Conservation (phyloP, 2,113 vertebrate species). For the Otis tarda region DNA sequence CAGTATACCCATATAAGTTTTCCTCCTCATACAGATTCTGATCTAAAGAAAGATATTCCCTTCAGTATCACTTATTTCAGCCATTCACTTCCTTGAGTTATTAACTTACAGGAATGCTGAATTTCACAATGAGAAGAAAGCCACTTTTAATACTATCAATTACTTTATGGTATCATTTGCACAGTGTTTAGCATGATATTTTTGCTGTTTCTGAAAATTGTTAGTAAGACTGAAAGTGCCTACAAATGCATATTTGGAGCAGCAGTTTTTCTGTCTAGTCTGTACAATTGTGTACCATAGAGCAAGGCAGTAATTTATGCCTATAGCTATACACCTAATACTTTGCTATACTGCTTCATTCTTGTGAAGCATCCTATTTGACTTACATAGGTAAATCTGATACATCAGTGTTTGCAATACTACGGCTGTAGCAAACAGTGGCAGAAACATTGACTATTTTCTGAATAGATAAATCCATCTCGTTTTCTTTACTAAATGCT, state of each 20-base stretch:
- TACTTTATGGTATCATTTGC: not conserved
- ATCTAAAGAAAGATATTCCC: not conserved
- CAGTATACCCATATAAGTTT: not conserved
- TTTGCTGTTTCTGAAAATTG: not conserved
- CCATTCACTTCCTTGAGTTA: not conserved
- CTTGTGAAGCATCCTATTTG: not conserved
- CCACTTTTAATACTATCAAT: not conserved
- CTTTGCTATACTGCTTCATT: not conserved
- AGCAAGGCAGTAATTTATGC: not conserved
- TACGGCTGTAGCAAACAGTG: not conserved
- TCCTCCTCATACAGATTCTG: not conserved
- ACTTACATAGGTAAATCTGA: not conserved
- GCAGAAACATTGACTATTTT: not conserved
- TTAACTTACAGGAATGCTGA: not conserved
- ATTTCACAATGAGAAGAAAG: not conserved
- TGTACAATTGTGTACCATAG: not conserved
- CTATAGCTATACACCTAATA: not conserved
- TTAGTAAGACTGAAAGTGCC: not conserved
- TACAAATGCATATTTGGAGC: not conserved
- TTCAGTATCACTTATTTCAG: not conserved
- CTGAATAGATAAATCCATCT: conserved; percentile 2
- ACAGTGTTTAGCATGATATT: not conserved
- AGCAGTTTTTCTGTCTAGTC: not conserved
- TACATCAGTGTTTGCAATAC: not conserved
- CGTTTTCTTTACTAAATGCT: not conserved